These are phyloP conservation scores for Pimpla rufipes DNA, from an alignment of 2,888 invertebrate genomes.

Conservation along the genomic window DNA sequence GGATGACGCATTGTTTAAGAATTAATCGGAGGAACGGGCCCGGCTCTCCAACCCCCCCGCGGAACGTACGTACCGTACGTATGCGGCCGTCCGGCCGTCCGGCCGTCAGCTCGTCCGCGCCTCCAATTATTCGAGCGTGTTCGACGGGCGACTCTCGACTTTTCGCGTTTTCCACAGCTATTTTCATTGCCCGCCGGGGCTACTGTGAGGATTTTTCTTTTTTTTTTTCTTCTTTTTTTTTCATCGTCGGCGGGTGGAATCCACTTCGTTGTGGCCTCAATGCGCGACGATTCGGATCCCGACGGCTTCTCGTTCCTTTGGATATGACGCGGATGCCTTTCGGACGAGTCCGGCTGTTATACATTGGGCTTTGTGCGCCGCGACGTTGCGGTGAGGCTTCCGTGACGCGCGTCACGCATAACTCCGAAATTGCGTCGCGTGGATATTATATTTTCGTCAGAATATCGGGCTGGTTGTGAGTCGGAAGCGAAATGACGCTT, in stretches of 20 bases:
- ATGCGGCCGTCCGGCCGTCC: neutral
- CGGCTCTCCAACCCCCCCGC: conserved; percentile 43
- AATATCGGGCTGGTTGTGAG: neutral
- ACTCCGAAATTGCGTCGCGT: conserved; percentile 13
- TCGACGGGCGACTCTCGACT: conserved; percentile 60
- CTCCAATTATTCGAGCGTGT: conserved; percentile 68
- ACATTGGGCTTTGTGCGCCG: neutral
- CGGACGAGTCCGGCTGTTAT: no score
- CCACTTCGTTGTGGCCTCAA: conserved; percentile 10
- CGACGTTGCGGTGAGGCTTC: neutral
- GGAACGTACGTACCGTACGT: no score
- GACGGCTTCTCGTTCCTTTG: conserved; percentile 5
- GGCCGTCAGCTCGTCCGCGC: conserved; percentile 44
- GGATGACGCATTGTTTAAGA: conserved; percentile 81
- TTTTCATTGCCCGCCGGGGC: conserved; percentile 35
- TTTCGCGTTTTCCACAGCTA: conserved; percentile 64
- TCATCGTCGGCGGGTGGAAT: conserved; percentile 8
- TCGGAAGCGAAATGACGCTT: no score
- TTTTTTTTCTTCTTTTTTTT: neutral
- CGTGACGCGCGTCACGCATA: conserved; percentile 40
- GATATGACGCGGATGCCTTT: neutral
- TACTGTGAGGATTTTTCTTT: neutral
- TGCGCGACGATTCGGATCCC: neutral
- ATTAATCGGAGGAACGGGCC: conserved; percentile 77
- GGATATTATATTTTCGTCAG: conserved; percentile 28